Conservation (phyloP, 2,888 invertebrate genomes). For the Drosophila recens region DNA sequence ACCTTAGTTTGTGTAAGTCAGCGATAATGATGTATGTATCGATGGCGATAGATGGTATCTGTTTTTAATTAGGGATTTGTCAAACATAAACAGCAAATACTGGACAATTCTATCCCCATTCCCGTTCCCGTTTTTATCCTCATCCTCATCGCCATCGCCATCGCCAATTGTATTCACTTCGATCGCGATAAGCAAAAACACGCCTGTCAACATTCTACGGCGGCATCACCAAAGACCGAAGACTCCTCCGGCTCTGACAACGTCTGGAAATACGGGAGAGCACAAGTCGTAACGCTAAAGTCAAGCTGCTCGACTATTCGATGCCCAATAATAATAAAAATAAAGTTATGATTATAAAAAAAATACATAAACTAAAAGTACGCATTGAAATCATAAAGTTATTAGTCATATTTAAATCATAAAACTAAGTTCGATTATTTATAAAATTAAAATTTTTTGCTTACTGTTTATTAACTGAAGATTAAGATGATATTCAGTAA, state of each 20-base stretch:
- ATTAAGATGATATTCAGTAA: background rate
- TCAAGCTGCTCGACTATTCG: background rate
- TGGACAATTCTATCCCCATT: slow-evolving; percentile 31
- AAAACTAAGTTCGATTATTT: no score
- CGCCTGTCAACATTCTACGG: slow-evolving; percentile 62
- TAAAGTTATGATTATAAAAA: no score
- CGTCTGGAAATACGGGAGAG: slow-evolving; percentile 20
- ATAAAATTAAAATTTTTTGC: no score
- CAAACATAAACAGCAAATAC: slow-evolving; percentile 51
- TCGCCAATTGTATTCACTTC: slow-evolving; percentile 51
- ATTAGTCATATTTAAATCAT: no score
- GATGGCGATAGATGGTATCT: slow-evolving; percentile 24
- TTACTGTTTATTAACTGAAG: no score
- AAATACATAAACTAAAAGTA: no score
- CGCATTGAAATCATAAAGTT: no score
- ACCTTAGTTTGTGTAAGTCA: slow-evolving; percentile 4
- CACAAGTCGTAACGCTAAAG: background rate
- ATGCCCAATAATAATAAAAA: background rate
- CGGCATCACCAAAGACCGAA: slow-evolving; percentile 61
- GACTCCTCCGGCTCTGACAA: slow-evolving; percentile 27
- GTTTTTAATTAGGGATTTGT: slow-evolving; percentile 78
- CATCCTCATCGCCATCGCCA: slow-evolving; percentile 40
- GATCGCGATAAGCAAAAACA: slow-evolving; percentile 73
- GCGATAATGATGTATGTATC: slow-evolving; percentile 2
- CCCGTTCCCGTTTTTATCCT: slow-evolving; percentile 1